Evolutionary conservation across 2,888 invertebrate species (phyloP).

Genomic region (Drosophila macrothrix): DNA sequence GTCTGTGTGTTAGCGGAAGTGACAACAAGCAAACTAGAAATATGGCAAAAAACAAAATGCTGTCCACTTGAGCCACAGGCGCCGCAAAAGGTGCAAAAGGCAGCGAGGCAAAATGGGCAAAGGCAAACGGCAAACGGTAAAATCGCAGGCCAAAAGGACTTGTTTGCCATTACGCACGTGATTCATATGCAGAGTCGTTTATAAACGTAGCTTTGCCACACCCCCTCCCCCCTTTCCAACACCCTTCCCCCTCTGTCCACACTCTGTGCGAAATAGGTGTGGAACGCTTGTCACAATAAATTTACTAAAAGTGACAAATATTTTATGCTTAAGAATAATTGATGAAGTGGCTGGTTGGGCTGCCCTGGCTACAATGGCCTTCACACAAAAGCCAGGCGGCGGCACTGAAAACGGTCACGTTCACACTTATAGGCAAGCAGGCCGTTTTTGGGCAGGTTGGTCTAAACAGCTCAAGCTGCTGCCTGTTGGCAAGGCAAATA

Average conservation of each 20-base stretch:
- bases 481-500: conserved; percentile 58
- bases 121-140: conserved; percentile 1
- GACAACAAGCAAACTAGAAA: conserved; percentile 57
- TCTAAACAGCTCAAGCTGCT: conserved; percentile 10
- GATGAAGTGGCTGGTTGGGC: conserved; percentile 77
- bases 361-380: conserved; percentile 16
- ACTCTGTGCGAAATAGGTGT: conserved; percentile 36
- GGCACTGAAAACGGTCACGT: conserved; percentile 65
- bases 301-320: conserved; percentile 83
- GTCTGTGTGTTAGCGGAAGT: conserved; percentile 69
- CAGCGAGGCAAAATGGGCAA: neutral
- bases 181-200: conserved; percentile 76
- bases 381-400: conserved; percentile 23
- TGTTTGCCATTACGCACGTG: conserved; percentile 75
- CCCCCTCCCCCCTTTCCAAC: neutral
- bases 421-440: conserved; percentile 1
- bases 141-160: conserved; percentile 41
- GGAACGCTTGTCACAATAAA: conserved; percentile 78
- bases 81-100: conserved; percentile 18
- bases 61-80: conserved; percentile 66
- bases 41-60: conserved; percentile 56
- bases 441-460: conserved; percentile 21
- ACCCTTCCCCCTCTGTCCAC: too few relatives aligned
- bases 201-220: conserved; percentile 42
- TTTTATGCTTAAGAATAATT: conserved; percentile 82